Evolutionary conservation across 1,140 invertebrate species (phyloP).

Genomic region (Eumeta japonica): DNA sequence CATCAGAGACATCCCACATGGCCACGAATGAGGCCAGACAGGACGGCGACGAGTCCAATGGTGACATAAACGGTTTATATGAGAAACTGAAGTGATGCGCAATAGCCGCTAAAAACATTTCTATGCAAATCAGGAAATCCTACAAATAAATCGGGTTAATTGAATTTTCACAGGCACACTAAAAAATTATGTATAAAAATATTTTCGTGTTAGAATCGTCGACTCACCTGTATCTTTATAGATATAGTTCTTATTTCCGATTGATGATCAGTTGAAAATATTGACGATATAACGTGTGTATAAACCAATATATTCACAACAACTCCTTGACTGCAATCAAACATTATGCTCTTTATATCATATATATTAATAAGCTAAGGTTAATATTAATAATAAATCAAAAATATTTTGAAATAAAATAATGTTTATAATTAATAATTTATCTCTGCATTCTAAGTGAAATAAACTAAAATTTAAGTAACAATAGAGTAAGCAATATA

Average conservation of each 20-base stretch:
- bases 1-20: constrained; percentile 95
- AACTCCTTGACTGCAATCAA: constrained; percentile 81
- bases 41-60: constrained; percentile 45
- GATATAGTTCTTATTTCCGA: constrained; percentile 70
- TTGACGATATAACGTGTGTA: constrained; percentile 63
- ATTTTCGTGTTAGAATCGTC: no score
- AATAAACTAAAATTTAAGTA: no score
- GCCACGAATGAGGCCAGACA: constrained; percentile 68
- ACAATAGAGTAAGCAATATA: no score
- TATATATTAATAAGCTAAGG: constrained; percentile 3
- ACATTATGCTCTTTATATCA: no score
- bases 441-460: no score
- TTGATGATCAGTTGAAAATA: constrained; percentile 65
- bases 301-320: constrained; percentile 85
- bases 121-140: constrained; percentile 95
- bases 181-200: no score
- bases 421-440: no score
- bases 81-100: constrained; percentile 95
- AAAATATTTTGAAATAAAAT: constrained; percentile 2
- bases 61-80: constrained; percentile 77
- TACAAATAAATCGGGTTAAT: no score
- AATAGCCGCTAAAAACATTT: constrained; percentile 95
- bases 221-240: constrained; percentile 77
- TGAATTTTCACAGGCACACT: constrained; percentile 5
- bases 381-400: constrained; percentile 7